Percentiles rank a stretch among this genome's conserved stretches.
Evolutionary conservation across 2,888 invertebrate species (phyloP).

Genomic region (Masnerella sp.): DNA sequence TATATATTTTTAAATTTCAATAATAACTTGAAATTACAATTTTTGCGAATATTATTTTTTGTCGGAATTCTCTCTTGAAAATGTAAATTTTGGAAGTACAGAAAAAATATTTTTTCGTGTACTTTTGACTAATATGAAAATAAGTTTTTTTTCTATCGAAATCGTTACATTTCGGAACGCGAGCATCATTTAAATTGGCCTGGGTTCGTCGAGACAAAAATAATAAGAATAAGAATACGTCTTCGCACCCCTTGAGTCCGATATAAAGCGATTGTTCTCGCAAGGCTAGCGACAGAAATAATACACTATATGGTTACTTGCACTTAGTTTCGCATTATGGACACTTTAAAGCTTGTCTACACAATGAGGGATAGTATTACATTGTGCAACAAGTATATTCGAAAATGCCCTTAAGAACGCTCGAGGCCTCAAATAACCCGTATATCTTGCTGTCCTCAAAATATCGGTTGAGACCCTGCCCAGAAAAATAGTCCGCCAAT

Average conservation of each 20-base stretch:
- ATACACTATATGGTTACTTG: slow-evolving; percentile 67
- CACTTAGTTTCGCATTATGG: slow-evolving; percentile 73
- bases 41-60: too few relatives aligned
- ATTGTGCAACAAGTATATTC: slow-evolving; percentile 76
- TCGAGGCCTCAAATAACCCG: slow-evolving; percentile 75
- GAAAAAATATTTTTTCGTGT: too few relatives aligned
- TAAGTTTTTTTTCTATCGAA: background rate
- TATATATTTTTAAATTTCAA: too few relatives aligned
- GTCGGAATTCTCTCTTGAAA: too few relatives aligned
- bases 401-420: slow-evolving; percentile 74
- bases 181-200: slow-evolving; percentile 10
- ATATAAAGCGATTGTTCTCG: slow-evolving; percentile 69
- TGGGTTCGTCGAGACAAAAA: slow-evolving; percentile 8
- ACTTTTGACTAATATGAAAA: too few relatives aligned
- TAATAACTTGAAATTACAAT: too few relatives aligned
- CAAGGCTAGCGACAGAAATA: slow-evolving; percentile 67
- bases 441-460: slow-evolving; percentile 73
- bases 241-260: slow-evolving; percentile 35
- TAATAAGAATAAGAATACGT: slow-evolving; percentile 20
- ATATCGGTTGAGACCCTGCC: slow-evolving; percentile 69
- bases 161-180: background rate
- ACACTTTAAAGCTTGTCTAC: slow-evolving; percentile 67
- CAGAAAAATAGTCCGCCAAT: slow-evolving; percentile 46
- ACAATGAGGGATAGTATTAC: slow-evolving; percentile 75
- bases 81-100: too few relatives aligned